Percentiles rank a stretch among this genome's conserved stretches.
Conservation (phyloP, 2,113 vertebrate genomes). For the Myocastor coypus region DNA sequence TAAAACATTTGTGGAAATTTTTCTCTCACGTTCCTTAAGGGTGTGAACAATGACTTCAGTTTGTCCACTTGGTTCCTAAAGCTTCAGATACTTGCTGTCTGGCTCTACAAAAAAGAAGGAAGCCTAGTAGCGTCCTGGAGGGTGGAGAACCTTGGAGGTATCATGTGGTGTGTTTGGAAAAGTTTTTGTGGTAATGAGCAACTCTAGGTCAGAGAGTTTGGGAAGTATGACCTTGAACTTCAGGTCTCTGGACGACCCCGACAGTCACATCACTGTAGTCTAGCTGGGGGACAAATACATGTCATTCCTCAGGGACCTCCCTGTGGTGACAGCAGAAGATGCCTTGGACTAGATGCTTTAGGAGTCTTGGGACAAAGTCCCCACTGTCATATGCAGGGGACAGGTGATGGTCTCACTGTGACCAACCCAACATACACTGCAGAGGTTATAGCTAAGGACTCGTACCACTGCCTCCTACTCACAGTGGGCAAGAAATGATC, state of each 20-base stretch:
- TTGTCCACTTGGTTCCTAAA: neutral
- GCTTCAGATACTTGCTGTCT: neutral
- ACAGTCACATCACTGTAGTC: constrained; percentile 88
- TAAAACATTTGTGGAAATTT: constrained; percentile 21
- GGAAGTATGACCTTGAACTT: constrained; percentile 94
- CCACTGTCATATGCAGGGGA: constrained; percentile 65
- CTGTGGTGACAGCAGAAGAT: constrained; percentile 93
- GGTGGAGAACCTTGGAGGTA: constrained; percentile 93
- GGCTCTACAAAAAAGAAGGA: neutral
- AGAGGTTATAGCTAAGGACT: neutral
- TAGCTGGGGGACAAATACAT: constrained; percentile 91
- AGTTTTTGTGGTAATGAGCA: constrained; percentile 92
- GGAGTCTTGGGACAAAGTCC: constrained; percentile 92
- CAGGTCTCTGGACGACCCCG: constrained; percentile 85
- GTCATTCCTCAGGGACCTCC: constrained; percentile 91
- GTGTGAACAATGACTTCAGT: neutral
- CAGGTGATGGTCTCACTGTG: neutral
- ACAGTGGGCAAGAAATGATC: neutral
- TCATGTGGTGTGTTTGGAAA: constrained; percentile 91
- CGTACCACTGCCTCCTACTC: neutral
- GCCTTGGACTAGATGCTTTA: constrained; percentile 94
- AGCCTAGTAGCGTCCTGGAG: constrained; percentile 86
- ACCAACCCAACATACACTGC: neutral
- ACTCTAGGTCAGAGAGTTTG: constrained; percentile 91
- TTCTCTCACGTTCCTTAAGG: neutral